Base-by-base conservation (phyloP, 2,888 invertebrate genomes). In the Nephrocerus scutellatus region DNA sequence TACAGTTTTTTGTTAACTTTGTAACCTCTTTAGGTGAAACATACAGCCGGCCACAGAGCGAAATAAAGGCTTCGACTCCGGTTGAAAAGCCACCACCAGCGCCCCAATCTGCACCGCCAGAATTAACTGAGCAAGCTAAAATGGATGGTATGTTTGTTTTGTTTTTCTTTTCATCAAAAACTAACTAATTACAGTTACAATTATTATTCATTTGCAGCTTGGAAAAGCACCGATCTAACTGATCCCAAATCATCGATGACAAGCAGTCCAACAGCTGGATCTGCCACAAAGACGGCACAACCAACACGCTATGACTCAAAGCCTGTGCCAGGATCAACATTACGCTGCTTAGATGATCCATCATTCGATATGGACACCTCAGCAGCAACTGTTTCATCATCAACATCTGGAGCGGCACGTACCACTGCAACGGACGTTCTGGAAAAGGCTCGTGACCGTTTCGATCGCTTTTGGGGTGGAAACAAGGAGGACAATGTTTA, bases 381-480 rank as follows among this genome's bases (percentile, higher is more conserved):
- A 30, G 24, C 44, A 19, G 44, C 46, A 38, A 39, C 44, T 24
- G 43, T 43, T 29, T 52, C 59, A 38, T 49, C 53, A 30, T 55
- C 57, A 15, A 48, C 54, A 13, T 51, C 52, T 29, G 49, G 50
- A 34, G 48, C 54, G 18, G 60, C 58, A 37, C 59, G 62, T 36
- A 59, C 54, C 40, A 59, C 64, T 32, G 81, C 84, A 23, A 74
- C 80, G 39, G 84, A 85, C 60, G 84, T 85, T 45, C 72, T 87
- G 49, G 85, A 86, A 62, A 79, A 81, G 63, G 86, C 86, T 54
- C 80, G 85, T 54, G 82, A 80, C 65, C 80, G 85, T 54, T 86
- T 87, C 62, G 87, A 87, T 68, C 81, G 84, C 59, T 86, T 87
- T 68, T 86, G 86, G 86, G 82, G 83, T 49, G 81, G 80, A 57